Base-by-base conservation (phyloP, 37 sponge, comb jelly and placozoan genomes). In the Diacarnus erythraeanus region DNA sequence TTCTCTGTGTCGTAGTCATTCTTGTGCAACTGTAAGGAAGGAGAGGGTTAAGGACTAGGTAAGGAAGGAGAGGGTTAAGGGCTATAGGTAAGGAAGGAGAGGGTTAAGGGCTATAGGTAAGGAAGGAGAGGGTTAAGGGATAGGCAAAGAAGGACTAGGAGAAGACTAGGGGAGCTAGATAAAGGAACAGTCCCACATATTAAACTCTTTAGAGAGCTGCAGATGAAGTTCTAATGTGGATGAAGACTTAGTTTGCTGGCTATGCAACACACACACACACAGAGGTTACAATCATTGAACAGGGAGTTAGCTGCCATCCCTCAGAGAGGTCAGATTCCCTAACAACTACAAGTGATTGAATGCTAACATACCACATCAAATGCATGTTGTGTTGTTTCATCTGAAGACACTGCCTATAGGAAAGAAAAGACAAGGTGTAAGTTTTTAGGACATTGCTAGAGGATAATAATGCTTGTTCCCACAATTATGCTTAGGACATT, bases 321-420 rank as follows among this genome's bases (percentile, higher is more conserved):
- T 56, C 15, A 56, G 20, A 21, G 57, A 15, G 20, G 18, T 21
- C 57, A 56, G 20, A 56, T 20, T 56, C 18, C 15, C 57, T 21
- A 56, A 56, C 57, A 56, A 56, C 15, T 21, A 56, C 57, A 56
- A 15, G 20, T 20, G 20, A 56, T n/a, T n/a, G n/a, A n/a, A 15
- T 21, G n/a, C n/a, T n/a, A 10, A 60, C 87, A 83, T 65, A 91
- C 92, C 77, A 80, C 71, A 65, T 91, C 87, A 79, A 86, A 91
- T 9, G 87, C 92, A 70, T 75, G 72, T 65, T 91, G 92, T 25
- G 92, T 91, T 44, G 92, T 91, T 37, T 91, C 84, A 86, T 91
- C 92, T 47, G 92, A 78, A 51, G 87, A 78, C 0, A 84, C 92
- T 70, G 92, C 92, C 92, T 91, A 72, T 34, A 59, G 21, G 36